These are phyloP conservation scores for Petrolisthes manimaculis DNA, from an alignment of 2,888 invertebrate species.

Conservation along the genomic window DNA sequence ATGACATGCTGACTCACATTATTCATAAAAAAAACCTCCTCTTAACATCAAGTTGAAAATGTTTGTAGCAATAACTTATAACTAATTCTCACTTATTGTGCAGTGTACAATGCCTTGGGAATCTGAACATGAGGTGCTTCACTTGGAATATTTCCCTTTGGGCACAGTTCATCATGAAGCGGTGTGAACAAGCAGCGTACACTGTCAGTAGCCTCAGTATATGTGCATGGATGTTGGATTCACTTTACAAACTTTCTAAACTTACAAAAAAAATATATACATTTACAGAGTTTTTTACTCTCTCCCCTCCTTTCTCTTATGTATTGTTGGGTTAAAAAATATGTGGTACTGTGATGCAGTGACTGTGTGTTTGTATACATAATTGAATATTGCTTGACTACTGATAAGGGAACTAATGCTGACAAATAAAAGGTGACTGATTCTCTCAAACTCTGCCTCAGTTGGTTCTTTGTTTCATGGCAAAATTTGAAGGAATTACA, in stretches of 20 bases:
- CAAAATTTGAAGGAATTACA: background rate
- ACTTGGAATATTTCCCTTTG: background rate
- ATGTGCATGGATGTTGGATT: conserved; percentile 56
- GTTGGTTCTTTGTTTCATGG: no score
- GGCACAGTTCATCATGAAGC: conserved; percentile 22
- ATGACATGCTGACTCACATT: background rate
- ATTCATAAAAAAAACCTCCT: conserved; percentile 21
- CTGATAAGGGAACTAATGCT: no score
- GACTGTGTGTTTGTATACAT: no score
- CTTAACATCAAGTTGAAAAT: conserved; percentile 14
- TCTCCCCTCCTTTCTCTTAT: background rate
- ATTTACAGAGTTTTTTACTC: conserved; percentile 33
- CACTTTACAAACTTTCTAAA: conserved; percentile 31
- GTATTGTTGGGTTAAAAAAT: background rate
- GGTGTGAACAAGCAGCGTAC: conserved; percentile 41
- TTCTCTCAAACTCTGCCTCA: no score
- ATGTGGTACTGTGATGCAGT: no score
- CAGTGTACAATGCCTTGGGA: conserved; percentile 17
- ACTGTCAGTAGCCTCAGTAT: conserved; percentile 52
- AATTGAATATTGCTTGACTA: no score
- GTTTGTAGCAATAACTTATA: conserved; percentile 14
- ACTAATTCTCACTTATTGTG: conserved; percentile 28
- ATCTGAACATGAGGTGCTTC: conserved; percentile 15
- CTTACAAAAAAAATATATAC: conserved; percentile 35
- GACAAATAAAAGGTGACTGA: no score